A percentile compares a stretch with the other conserved stretches of the same genome.
Conservation (phyloP, 1,140 invertebrate species). For the Nylanderia fulva region DNA sequence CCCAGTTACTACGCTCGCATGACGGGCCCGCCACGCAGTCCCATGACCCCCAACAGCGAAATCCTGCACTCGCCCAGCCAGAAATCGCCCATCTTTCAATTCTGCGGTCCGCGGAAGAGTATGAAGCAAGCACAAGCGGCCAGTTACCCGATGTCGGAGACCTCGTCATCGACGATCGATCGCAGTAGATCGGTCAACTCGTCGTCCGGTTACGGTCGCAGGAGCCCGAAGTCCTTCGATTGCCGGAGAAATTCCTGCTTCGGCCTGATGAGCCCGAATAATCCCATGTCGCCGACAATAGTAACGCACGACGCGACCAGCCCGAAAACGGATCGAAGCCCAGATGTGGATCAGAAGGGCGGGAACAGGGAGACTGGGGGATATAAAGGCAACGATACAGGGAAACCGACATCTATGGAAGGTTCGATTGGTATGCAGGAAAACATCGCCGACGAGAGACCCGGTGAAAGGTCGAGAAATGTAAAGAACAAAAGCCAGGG, state of each 20-base stretch:
- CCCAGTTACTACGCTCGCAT: conserved; percentile 67
- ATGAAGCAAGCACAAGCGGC: conserved; percentile 81
- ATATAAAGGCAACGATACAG: conserved; percentile 38
- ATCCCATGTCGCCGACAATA: conserved; percentile 77
- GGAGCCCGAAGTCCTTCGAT: conserved; percentile 70
- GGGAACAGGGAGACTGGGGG: not conserved
- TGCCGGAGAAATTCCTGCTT: conserved; percentile 77
- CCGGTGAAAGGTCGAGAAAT: conserved; percentile 27
- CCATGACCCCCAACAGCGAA: conserved; percentile 69
- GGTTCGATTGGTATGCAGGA: conserved; percentile 28
- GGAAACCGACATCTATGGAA: conserved; percentile 33
- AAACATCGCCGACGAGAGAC: conserved; percentile 27
- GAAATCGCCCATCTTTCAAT: conserved; percentile 75
- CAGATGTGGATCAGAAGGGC: conserved; percentile 9
- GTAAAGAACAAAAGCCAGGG: conserved; percentile 79
- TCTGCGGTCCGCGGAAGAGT: conserved; percentile 76
- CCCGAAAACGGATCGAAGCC: conserved; percentile 55
- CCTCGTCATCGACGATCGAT: conserved; percentile 52
- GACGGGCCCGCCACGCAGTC: conserved; percentile 70
- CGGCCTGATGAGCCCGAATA: conserved; percentile 66
- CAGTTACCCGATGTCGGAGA: conserved; percentile 78
- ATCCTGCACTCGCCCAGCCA: conserved; percentile 50
- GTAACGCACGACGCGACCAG: conserved; percentile 64
- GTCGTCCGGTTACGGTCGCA: conserved; percentile 70
- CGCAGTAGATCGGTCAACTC: conserved; percentile 56